Percentiles rank a stretch among this genome's conserved stretches.
phyloP scores from a whole-genome alignment of 2,797 vertebrate genomes.

The Pipistrellus kuhlii region DNA sequence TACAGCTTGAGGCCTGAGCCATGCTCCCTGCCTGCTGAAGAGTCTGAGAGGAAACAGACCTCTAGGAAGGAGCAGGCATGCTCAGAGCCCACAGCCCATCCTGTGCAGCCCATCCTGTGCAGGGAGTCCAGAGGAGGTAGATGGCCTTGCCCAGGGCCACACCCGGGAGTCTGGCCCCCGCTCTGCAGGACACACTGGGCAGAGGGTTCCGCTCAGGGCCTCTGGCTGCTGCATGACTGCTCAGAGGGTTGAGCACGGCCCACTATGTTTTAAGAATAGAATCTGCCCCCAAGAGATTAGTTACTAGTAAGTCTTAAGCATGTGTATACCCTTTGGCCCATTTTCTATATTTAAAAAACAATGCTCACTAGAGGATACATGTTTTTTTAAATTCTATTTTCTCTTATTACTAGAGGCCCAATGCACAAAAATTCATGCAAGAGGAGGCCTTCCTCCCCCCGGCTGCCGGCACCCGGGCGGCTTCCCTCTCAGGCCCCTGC shows the following conservation, averaged over 20 bases:
- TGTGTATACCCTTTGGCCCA: not conserved
- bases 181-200: rapidly evolving
- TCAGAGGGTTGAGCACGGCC: not conserved
- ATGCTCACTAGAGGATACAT: not conserved
- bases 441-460: too few species aligned
- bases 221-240: not conserved
- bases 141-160: not conserved
- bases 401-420: not conserved
- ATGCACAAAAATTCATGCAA: too few species aligned
- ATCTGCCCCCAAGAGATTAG: constrained; percentile 16
- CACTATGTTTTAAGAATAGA: constrained; percentile 29
- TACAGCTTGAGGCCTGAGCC: not conserved
- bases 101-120: too few species aligned
- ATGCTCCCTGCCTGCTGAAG: not conserved
- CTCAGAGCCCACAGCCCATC: not conserved
- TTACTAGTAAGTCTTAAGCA: not conserved
- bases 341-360: not conserved
- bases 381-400: not conserved
- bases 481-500: too few species aligned
- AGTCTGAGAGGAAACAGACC: not conserved
- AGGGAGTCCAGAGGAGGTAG: not conserved
- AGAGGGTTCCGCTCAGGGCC: not conserved
- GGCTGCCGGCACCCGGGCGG: too few species aligned
- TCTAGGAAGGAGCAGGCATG: not conserved
- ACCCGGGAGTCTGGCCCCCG: not conserved